phyloP scores from a whole-genome alignment of 2,888 invertebrate genomes.

The Acronicta alni region DNA sequence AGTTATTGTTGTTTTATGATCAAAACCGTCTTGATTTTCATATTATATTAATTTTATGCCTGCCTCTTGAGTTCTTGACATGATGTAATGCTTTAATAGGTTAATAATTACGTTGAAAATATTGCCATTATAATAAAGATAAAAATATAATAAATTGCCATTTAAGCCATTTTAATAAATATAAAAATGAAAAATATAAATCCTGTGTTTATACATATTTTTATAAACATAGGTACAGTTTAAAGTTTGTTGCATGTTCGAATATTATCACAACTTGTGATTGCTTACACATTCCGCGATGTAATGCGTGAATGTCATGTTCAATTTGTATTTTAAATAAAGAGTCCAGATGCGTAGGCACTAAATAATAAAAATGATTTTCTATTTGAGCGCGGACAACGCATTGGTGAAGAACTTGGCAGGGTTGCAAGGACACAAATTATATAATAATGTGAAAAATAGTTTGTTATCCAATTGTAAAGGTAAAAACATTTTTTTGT shows the following conservation, averaged over 20 bases:
- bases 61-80: too few species aligned
- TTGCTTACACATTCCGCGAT: constrained; percentile 21
- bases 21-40: too few species aligned
- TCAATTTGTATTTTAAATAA: constrained; percentile 50
- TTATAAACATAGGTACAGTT: too few species aligned
- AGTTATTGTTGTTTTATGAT: too few species aligned
- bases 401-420: constrained; percentile 77
- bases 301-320: constrained; percentile 32
- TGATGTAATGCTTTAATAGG: too few species aligned
- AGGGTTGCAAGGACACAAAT: constrained; percentile 71
- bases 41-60: too few species aligned
- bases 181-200: too few species aligned
- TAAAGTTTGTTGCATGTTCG: background rate
- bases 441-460: constrained; percentile 56
- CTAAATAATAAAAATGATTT: constrained; percentile 63
- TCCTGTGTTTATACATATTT: too few species aligned
- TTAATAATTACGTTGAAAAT: too few species aligned
- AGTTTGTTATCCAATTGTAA: constrained; percentile 49
- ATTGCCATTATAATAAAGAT: too few species aligned
- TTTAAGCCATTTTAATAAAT: too few species aligned
- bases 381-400: constrained; percentile 63
- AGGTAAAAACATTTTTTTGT: constrained; percentile 41
- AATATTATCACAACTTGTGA: constrained; percentile 7
- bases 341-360: constrained; percentile 62
- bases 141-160: too few species aligned